Evolutionary conservation across 2,888 invertebrate species (phyloP), one percentile per base, ranked within the genome.

Genomic region (Psylliodes chrysocephalus): DNA sequence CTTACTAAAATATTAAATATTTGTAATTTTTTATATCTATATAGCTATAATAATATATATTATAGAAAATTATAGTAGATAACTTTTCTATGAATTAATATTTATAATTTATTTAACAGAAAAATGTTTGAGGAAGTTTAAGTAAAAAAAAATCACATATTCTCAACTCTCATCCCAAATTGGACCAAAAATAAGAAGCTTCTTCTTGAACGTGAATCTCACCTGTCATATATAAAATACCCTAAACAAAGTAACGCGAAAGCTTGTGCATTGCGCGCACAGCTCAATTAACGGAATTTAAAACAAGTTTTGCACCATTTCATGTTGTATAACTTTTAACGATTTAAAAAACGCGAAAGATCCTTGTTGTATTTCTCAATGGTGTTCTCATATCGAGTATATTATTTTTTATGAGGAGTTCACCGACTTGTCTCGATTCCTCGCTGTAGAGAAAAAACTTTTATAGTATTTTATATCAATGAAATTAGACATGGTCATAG

Each of bases 251-350:
- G 77, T 76, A 73, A 76, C 82, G 81, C 82, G 82, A 71, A 78
- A 81, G 82, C 80, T 71, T 79, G 75, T 83, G 83, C 83, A 82
- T 82, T 83, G 82, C 82, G 82, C 82, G 82, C 82, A 82, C 74
- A 78, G 82, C 82, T 80, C 79, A n/a, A 78, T 66, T 75, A 60
- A 60, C 56, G 63, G 47, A 47, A 52, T n/a, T n/a, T 22, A 54
- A 30, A n/a, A 60, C 3, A 8, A 25, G 22, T 14, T 44, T 19
- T 14, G 8, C 64, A 60, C 60, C 64, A 64, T 64, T n/a, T 55
- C 38, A 18, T 55, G 35, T 51, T 42, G 56, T 57, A 47, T 60
- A 69, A 44, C 46, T 63, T 68, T 73, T 63, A 60, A 60, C 72
- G 71, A 71, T 72, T 73, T 72, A 70, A 74, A 73, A 70, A 75